These are phyloP conservation scores for Pardalotus punctatus DNA, from an alignment of 2,113 vertebrate genomes.

Conservation along the genomic window DNA sequence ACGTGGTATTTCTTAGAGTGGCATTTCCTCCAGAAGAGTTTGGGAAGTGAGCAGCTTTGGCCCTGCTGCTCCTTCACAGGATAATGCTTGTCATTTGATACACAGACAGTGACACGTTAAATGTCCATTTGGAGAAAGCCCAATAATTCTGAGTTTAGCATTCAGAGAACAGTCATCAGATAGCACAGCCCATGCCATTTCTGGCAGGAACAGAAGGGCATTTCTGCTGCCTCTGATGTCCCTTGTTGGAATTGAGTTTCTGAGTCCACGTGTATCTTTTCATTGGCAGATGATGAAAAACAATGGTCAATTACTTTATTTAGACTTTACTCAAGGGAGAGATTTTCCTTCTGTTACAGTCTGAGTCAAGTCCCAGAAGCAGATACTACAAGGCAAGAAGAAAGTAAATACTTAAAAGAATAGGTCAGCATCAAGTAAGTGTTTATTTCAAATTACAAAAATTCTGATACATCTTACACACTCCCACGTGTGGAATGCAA, in stretches of 20 bases:
- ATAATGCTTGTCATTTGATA: not conserved
- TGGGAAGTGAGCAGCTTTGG: not conserved
- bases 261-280: not conserved
- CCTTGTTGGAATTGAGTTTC: slow-evolving; percentile 2
- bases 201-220: not conserved
- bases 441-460: not conserved
- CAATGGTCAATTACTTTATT: not conserved
- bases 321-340: slow-evolving; percentile 4
- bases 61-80: not conserved
- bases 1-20: not conserved
- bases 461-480: not conserved
- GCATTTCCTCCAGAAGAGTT: not conserved
- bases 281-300: not conserved
- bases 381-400: not conserved
- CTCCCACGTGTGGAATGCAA: not conserved
- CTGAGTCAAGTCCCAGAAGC: not conserved
- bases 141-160: slow-evolving; percentile 10
- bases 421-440: not conserved
- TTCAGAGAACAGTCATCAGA: not conserved
- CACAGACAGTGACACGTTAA: not conserved
- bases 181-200: not conserved
- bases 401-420: not conserved
- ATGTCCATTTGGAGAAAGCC: not conserved
- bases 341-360: not conserved
- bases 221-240: not conserved